Base-by-base conservation (phyloP, 2,888 invertebrate species). In the Metacarcinus magister region DNA sequence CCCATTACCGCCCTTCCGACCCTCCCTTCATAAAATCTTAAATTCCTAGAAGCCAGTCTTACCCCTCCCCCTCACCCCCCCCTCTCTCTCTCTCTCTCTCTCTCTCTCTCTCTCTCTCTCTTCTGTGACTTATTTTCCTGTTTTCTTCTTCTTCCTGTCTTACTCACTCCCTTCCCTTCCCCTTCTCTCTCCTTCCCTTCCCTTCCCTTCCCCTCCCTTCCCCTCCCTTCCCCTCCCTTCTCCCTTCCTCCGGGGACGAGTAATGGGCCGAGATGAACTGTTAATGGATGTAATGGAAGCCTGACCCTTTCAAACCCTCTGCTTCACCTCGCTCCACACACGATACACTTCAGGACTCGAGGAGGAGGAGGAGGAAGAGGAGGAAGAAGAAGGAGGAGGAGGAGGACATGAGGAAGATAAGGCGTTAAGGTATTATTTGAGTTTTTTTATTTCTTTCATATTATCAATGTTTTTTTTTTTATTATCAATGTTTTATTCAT, bases 221-320 rank as follows among this genome's bases (percentile, higher is more conserved):
- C 60, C 46, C 60, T 90, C 28, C 87, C 94, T 46, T 13, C 44
- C 44, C 46, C 39, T 82, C 28, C 75, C 44, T 10, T 13, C 54
- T 39, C 48, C 39, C 28, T 60, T 60, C 94, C 43, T 43, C 46
- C 54, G 13, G 39, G 89, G 87, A n/a, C 94, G 54, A 60, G 90
- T 95, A 95, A 95, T 95, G 90, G 87, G 43, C 43, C 39, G 60
- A 89, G 90, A 95, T 95, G 94, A 95, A 95, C 94, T 48, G 60
- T 10, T 90, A 95, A 95, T 95, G 87, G 28, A 43, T 16, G 90
- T 28, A 67, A 93, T 67, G 54, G 60, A 67, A 4, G 7, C 48
- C 32, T 48, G 19, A 8, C 93, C 28, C 32, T 93, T 54, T 5
- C 48, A 44, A 10, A 32, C 92, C 54, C 92, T 91, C 46, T 0